These are phyloP conservation scores for Sciurus niger DNA, from an alignment of 2,113 vertebrate species.

Conservation along the genomic window DNA sequence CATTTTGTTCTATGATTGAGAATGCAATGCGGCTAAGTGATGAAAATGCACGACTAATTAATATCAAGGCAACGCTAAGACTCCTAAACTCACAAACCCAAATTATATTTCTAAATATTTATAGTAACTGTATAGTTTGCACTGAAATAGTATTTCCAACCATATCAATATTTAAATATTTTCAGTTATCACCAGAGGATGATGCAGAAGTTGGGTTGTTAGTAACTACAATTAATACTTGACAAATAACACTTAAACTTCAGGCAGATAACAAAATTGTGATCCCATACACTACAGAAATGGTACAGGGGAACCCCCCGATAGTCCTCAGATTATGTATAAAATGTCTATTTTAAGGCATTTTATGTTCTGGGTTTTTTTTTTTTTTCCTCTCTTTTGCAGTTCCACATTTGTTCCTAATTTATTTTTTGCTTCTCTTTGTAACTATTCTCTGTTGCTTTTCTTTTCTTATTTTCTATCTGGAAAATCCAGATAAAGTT, in stretches of 20 bases:
- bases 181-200: not conserved
- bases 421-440: not conserved
- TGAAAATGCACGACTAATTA: not conserved
- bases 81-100: not conserved
- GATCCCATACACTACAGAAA: not conserved
- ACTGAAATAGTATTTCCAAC: not conserved
- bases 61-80: not conserved
- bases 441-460: not conserved
- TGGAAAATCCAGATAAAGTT: not conserved
- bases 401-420: not conserved
- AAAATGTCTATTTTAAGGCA: not conserved
- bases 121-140: not conserved
- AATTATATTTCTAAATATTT: not conserved
- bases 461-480: not conserved
- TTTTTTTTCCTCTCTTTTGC: not conserved
- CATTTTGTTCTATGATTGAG: not conserved
- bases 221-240: not conserved
- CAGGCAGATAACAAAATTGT: not conserved
- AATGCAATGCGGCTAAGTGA: not conserved
- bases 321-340: too few relatives aligned
- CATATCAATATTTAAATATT: not conserved
- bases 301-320: not conserved
- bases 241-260: not conserved
- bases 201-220: not conserved
- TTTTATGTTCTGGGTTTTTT: not conserved